These are phyloP conservation scores for Phortica variegata DNA, from an alignment of 1,140 invertebrate genomes.

Conservation along the genomic window DNA sequence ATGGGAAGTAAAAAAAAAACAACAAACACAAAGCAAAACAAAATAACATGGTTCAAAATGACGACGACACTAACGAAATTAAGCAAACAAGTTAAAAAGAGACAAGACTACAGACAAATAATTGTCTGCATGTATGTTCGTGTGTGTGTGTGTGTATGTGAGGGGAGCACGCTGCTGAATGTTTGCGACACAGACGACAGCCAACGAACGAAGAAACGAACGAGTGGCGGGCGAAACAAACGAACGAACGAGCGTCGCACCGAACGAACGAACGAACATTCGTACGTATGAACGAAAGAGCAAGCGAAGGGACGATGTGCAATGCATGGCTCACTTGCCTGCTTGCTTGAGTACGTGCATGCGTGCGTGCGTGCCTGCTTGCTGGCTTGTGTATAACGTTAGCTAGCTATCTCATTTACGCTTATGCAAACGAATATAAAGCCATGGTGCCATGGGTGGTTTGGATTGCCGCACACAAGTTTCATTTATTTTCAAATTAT, in stretches of 20 bases:
- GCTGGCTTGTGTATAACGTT: too few relatives aligned
- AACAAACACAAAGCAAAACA: too few relatives aligned
- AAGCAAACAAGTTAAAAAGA: constrained; percentile 49
- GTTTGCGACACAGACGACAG: background rate
- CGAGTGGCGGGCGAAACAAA: background rate
- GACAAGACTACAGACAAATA: constrained; percentile 28
- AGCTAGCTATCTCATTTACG: too few relatives aligned
- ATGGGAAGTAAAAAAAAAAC: constrained; percentile 21
- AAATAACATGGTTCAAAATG: too few relatives aligned
- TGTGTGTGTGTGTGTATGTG: constrained; percentile 7
- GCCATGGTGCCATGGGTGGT: too few relatives aligned
- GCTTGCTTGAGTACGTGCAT: too few relatives aligned
- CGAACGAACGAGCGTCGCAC: background rate
- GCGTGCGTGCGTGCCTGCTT: too few relatives aligned
- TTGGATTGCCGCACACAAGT: constrained; percentile 11
- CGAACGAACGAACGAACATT: constrained; percentile 2
- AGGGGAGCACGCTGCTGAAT: constrained; percentile 10
- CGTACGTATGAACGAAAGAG: constrained; percentile 2
- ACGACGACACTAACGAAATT: constrained; percentile 37
- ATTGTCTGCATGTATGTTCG: too few relatives aligned
- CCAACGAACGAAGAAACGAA: background rate
- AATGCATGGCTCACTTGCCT: too few relatives aligned
- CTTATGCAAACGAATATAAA: too few relatives aligned
- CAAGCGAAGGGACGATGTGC: constrained; percentile 1
- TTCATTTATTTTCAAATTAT: constrained; percentile 55